Evolutionary conservation across 2,888 invertebrate genomes (phyloP), one percentile per base, ranked within the genome.

Genomic region (Apodemia mormo): DNA sequence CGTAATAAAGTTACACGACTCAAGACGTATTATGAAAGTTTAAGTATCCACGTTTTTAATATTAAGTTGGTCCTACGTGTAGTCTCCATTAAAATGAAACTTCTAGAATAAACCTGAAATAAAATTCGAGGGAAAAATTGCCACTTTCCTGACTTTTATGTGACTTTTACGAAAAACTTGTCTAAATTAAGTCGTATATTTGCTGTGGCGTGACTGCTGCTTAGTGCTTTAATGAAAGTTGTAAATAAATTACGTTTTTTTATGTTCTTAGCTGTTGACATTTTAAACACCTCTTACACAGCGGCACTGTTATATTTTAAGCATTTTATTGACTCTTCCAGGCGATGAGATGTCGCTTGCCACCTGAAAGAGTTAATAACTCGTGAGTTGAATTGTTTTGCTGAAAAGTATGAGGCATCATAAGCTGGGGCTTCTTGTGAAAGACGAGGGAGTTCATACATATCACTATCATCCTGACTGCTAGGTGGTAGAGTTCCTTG

Each of bases 111-210:
- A 58, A 68, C 61, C 29, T 64, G 29, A 64, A 68, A 68, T 45
- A 68, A 64, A 68, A 68, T 56, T 68, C 40, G 45, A 45, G 29
- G 43, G 33, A 29, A 49, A 67, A 61, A 61, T 64, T 68, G 64
- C 68, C 45, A 68, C 45, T 68, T 68, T 64, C 68, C 33, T 33
- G 61, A 54, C 49, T 68, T 67, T 67, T 65, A 67, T 61, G 52
- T 43, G 71, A 45, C 65, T 69, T 56, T 67, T 69, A 54, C 67
- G 69, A 58, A 71, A 71, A 66, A 69, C 58, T 67, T 67, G 69
- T 67, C 69, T 69, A 67, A 71, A 71, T 71, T 69, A 71, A 71
- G 71, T 69, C 68, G 68, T 69, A 69, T 65, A 69, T 68, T 68
- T 65, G 65, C 67, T 68, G 61, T 72, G 45, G 73, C 71, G 68